Evolutionary conservation across 2,797 vertebrate species (phyloP).

Genomic region (Myotis myotis): DNA sequence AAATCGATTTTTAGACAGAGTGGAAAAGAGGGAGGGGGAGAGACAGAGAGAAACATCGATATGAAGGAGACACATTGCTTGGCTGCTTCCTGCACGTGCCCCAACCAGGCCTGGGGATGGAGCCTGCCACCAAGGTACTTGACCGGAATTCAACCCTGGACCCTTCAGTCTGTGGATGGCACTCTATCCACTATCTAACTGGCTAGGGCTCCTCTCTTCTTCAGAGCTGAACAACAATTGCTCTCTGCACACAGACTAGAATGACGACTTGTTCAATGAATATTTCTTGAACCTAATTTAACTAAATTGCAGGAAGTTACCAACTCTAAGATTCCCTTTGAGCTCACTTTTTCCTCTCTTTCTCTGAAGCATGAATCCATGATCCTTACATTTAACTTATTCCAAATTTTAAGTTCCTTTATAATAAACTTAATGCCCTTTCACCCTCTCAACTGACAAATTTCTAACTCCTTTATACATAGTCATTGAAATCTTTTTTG

Average conservation of each 20-base stretch:
- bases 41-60: no score
- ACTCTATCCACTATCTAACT: no score
- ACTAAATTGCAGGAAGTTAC: not conserved
- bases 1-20: no score
- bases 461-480: not conserved
- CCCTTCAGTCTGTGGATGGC: no score
- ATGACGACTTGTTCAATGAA: not conserved
- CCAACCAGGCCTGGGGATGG: no score
- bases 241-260: not conserved
- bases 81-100: no score
- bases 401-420: not conserved
- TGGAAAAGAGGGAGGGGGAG: no score
- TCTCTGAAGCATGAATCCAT: not conserved
- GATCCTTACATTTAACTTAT: not conserved
- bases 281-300: conserved; percentile 15
- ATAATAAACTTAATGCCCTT: not conserved
- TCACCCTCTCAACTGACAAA: not conserved
- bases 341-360: not conserved
- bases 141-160: no score
- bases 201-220: not conserved
- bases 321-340: not conserved
- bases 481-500: not conserved
- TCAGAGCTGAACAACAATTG: not conserved
- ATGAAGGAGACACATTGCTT: no score
- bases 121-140: no score